phyloP scores from a whole-genome alignment of 2,113 vertebrate species.

The Cyphomyrus discorhynchus region DNA sequence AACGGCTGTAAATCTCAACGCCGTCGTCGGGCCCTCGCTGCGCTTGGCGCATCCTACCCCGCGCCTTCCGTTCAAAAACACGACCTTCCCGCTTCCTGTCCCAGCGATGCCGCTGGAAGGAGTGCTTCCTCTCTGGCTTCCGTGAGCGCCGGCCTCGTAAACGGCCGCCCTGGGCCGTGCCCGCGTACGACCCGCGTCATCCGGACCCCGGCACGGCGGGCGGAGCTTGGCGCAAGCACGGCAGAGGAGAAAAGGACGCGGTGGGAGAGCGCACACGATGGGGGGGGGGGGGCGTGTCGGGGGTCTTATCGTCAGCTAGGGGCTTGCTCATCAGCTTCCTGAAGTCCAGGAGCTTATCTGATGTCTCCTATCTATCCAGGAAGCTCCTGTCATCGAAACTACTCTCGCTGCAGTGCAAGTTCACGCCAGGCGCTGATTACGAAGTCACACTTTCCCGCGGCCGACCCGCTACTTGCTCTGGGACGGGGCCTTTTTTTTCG shows the following conservation, averaged over 20 bases:
- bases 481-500: not conserved
- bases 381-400: slow-evolving; percentile 10
- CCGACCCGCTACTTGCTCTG: not conserved
- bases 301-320: not conserved
- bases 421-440: slow-evolving; percentile 17
- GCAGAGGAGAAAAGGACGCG: not conserved
- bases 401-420: not conserved
- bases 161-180: not conserved
- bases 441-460: not conserved
- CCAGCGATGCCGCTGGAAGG: slow-evolving; percentile 4
- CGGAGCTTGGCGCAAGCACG: not conserved
- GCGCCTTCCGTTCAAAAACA: slow-evolving; percentile 18
- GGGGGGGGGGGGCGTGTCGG: not conserved
- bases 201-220: not conserved
- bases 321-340: slow-evolving; percentile 11
- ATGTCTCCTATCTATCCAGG: slow-evolving; percentile 5
- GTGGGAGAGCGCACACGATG: not conserved
- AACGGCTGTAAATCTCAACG: not conserved
- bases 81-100: slow-evolving; percentile 18
- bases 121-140: not conserved
- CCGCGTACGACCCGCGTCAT: not conserved
- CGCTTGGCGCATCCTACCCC: not conserved
- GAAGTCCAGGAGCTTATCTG: not conserved
- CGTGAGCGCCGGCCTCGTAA: not conserved
- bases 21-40: not conserved